Conservation (phyloP, 2,888 invertebrate species). For the Rhabditophanes sp. region DNA sequence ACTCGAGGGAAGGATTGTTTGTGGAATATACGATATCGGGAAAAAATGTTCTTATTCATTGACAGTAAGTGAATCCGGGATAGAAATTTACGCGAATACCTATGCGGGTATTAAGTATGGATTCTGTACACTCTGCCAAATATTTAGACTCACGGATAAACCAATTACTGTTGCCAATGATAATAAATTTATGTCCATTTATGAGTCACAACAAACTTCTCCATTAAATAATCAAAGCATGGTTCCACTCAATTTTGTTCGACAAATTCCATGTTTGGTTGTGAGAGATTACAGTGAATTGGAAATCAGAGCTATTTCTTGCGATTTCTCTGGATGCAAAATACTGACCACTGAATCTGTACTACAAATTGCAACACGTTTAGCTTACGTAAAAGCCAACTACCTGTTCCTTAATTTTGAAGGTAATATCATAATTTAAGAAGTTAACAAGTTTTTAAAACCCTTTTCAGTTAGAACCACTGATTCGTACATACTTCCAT, state of each 20-base stretch:
- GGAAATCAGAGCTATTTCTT: constrained; percentile 49
- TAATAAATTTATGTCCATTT: too few relatives aligned
- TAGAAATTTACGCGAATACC: constrained; percentile 51
- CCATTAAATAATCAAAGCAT: too few relatives aligned
- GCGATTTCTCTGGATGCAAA: constrained; percentile 50
- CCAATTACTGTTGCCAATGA: too few relatives aligned
- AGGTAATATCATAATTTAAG: too few relatives aligned
- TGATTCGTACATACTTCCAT: constrained; percentile 34
- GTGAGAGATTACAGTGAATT: constrained; percentile 54
- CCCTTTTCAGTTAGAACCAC: constrained; percentile 34
- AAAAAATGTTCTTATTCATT: constrained; percentile 25
- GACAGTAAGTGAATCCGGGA: constrained; percentile 40
- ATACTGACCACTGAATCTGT: constrained; percentile 30
- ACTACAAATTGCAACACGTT: constrained; percentile 22
- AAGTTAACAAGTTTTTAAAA: too few relatives aligned
- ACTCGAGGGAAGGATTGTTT: constrained; percentile 8
- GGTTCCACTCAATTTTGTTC: too few relatives aligned
- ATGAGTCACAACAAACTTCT: too few relatives aligned
- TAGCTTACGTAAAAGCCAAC: constrained; percentile 33
- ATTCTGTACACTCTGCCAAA: constrained; percentile 29
- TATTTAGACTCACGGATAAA: too few relatives aligned
- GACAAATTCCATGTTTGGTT: constrained; percentile 28
- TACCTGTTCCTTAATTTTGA: constrained; percentile 37
- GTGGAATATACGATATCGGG: constrained; percentile 25
- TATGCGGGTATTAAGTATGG: constrained; percentile 52